Base-by-base conservation (phyloP, 2,797 vertebrate species). In the Channallabes apus region DNA sequence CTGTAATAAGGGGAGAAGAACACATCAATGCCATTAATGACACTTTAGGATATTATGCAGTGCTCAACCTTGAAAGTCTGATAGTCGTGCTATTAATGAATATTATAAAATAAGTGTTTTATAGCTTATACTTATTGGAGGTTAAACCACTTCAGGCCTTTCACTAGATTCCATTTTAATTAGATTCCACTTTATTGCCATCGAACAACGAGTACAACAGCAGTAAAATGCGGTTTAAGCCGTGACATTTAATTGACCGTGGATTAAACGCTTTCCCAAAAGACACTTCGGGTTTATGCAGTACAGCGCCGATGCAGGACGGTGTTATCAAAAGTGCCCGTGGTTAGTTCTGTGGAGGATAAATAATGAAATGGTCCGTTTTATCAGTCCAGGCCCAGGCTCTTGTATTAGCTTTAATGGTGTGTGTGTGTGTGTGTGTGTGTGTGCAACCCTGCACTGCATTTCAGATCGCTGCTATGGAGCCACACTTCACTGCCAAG, bases 401-500 rank as follows among this genome's bases (percentile, higher is more conserved):
- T 75, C 46, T 18, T 8, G 46, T 32, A 56, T 76, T 76, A 5
- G 1, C 6, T 80, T 65, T 20, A 65, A 61, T n/a, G 32, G 32
- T 18, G 22, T 79, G 76, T 79, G 35, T 35, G 2, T 56, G 46
- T 46, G 41, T 46, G 41, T 56, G 46, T 46, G 46, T 46, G 41
- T 46, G 41, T 46, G 41, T 46, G 46, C 32, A n/a, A 46, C 6
- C 15, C 8, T 29, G 24, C 22, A 58, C 27, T 88, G 11, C 83
- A 54, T 88, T 92, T 83, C 87, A 97, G 96, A 88, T 95, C 86
- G 93, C 94, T 78, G 92, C 86, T 89, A 38, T 94, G 88, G 80
- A 86, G 91, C 85, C 92, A 32, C 64, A 61, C 20, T 95, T 96
- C 88, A 95, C 90, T 90, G 94, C 95, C 72, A 93, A 94, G 88